A percentile compares a stretch with the other conserved stretches of the same genome.
These are phyloP conservation scores for Corynorhinus townsendii DNA, from an alignment of 2,113 vertebrate genomes.

Conservation along the genomic window DNA sequence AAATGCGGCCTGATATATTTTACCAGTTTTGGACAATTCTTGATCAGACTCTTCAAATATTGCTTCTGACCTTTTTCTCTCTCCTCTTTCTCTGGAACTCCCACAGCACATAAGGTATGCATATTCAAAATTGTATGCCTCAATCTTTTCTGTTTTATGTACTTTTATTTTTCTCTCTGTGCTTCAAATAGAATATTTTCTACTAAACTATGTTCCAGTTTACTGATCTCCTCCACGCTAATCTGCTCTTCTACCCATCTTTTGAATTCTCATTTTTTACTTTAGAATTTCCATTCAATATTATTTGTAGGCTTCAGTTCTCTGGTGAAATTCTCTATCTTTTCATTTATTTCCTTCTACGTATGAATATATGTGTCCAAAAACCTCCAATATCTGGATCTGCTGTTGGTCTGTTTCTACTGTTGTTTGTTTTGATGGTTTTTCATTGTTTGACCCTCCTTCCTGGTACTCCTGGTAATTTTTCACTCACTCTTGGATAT, in stretches of 20 bases:
- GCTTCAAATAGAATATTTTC: background rate
- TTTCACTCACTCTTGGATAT: background rate
- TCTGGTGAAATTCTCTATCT: background rate
- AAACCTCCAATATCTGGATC: background rate
- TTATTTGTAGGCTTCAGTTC: background rate
- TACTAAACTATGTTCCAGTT: background rate
- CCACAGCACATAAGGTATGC: fast-evolving
- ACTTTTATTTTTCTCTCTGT: too few species aligned
- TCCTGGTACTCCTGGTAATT: background rate
- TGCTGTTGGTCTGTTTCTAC: background rate
- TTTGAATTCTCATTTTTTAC: background rate
- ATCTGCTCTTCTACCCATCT: background rate
- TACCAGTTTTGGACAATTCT: background rate
- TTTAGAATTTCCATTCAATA: too few species aligned
- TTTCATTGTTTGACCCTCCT: background rate
- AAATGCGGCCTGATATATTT: background rate
- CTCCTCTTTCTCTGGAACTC: background rate
- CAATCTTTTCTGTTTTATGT: background rate
- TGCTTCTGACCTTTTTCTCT: too few species aligned
- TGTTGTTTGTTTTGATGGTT: background rate
- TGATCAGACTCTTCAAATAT: too few species aligned
- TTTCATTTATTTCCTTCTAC: too few species aligned
- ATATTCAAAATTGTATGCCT: fast-evolving
- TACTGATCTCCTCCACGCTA: too few species aligned
- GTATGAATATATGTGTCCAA: fast-evolving